Conservation (phyloP, 53 echinoderm and acorn worm species). For the Mesocentrotus franciscanus region DNA sequence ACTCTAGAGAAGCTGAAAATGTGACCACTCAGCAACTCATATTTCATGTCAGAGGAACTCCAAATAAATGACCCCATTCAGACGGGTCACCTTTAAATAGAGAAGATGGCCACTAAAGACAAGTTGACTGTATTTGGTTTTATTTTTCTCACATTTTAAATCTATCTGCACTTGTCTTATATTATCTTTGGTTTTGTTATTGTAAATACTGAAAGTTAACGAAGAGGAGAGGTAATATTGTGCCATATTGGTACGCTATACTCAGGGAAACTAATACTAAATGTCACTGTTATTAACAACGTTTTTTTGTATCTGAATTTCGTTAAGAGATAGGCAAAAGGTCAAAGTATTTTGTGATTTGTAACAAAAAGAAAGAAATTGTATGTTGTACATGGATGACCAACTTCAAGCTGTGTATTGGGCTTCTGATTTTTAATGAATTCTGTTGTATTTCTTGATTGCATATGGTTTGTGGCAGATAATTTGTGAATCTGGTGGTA, state of each 20-base stretch:
- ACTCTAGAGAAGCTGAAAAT: too few relatives aligned
- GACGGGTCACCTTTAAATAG: background rate
- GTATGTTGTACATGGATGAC: background rate
- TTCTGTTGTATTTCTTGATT: background rate
- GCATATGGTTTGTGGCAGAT: background rate
- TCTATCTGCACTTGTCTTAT: background rate
- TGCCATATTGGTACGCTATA: constrained; percentile 28
- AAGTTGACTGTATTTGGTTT: background rate
- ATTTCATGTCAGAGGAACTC: too few relatives aligned
- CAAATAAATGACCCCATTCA: too few relatives aligned
- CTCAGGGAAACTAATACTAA: constrained; percentile 20
- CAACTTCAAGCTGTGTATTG: background rate
- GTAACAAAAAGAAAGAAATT: background rate
- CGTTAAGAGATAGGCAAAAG: background rate
- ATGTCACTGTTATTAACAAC: background rate
- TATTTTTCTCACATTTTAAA: background rate
- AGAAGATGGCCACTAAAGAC: background rate
- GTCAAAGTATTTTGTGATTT: background rate
- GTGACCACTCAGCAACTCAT: too few relatives aligned
- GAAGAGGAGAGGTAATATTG: background rate
- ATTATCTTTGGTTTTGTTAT: background rate
- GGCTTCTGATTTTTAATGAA: background rate
- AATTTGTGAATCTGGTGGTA: background rate
- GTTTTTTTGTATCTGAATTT: background rate
- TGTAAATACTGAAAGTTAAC: constrained; percentile 2